Base-by-base conservation (phyloP, 2,113 vertebrate species). In the Chlamydotis undulata region DNA sequence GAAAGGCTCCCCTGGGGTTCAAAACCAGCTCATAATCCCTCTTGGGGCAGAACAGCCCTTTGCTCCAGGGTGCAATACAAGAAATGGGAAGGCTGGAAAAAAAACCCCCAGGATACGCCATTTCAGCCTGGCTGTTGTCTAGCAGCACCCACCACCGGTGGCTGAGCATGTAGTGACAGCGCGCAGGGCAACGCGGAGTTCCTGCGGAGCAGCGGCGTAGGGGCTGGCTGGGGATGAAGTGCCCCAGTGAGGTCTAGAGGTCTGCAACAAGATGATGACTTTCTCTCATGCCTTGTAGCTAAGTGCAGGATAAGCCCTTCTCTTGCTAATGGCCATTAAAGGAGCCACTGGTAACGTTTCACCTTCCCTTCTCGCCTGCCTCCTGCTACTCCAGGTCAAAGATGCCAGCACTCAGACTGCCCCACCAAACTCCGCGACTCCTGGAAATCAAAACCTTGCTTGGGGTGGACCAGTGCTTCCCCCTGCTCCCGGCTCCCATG, bases 391-490 rank as follows among this genome's bases (percentile, higher is more conserved):
- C 57, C 77, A 97, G 96, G 68, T 96, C 61, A 96, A 79, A 84
- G 96, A 97, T 2, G 92, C 85, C 79, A 73, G 94, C 80, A 97
- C 97, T 53, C 97, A 97, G 91, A 97, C 97, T 29, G 76, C 60
- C n/a, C 41, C 43, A 22, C 64, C 7, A 8, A 63, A 28, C 45
- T 11, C 35, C 2, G 2, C 2, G 0, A 70, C 28, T 63, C 75
- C 33, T 26, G 77, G 68, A 56, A 74, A 43, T 45, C 79, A 39
- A n/a, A 76, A 12, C 55, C 25, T 64, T 31, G 24, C 56, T 12
- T 91, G 92, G 83, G 26, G 50, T 0, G 5, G 25, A 3, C 19
- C 83, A 24, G 53, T 19, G 24, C 21, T 56, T 35, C 33, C 33
- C n/a, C 4, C 17, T 5, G 79, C 77, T n/a, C 49, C 9, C 83